Evolutionary conservation across 2,888 invertebrate genomes (phyloP), one percentile per base, ranked within the genome.

Genomic region (Phymatocera aterrima): DNA sequence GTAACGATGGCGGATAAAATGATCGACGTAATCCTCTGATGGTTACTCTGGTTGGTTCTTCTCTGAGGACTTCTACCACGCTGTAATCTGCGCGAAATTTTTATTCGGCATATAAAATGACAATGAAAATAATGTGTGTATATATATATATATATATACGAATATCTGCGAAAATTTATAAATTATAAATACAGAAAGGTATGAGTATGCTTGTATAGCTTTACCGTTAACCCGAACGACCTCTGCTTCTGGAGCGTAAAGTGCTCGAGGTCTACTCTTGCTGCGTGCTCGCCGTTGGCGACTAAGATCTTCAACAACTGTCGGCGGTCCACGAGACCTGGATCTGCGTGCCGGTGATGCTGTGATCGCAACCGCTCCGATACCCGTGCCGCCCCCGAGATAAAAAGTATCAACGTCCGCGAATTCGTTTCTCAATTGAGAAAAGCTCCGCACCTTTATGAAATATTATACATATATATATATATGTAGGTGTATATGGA

Each of bases 401-500:
- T 97, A 97, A 91, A 98, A 98, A 3, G 97, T 97, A 89, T 97
- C 97, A 77, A 97, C 95, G 86, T 97, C 97, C 15, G 96, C 95
- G 87, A 97, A 97, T 89, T 98, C 98, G 90, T 97, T 97, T 68
- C 98, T 94, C 77, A 98, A 92, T 87, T 98, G 98, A 0, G 98
- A 97, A 90, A 98, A 98, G 90, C 98, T 98, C 84, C 97, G 93
- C 2, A 98, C 96, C 97, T n/a, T n/a, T n/a, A n/a, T n/a, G n/a
- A n/a, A n/a, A n/a, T n/a, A n/a, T n/a, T n/a, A n/a, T n/a, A n/a
- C n/a, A n/a, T n/a, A n/a, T n/a, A n/a, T 97, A 88, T 1, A 81
- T 78, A 37, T 43, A 10, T 43, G 43, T 12, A 43, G 12, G 43
- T 64, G 61, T 4, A 18, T 18, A 15, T 57, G n/a, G n/a, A n/a